Evolutionary conservation across 2,888 invertebrate genomes (phyloP).

Genomic region (Epinotia brunnichana): DNA sequence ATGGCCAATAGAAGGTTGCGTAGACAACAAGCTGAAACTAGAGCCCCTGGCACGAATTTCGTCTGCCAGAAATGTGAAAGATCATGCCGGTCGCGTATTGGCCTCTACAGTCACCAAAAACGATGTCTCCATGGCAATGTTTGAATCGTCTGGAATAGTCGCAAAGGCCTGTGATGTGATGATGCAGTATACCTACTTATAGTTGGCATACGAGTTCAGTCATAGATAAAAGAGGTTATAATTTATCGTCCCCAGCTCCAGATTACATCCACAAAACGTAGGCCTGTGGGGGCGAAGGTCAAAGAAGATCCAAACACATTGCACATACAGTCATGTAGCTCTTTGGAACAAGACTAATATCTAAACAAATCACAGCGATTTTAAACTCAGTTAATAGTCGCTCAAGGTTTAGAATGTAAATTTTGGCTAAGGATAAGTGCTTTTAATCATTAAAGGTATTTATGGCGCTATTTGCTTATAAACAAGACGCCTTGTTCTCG

Average conservation of each 20-base stretch:
- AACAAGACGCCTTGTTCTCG: slow-evolving; percentile 25
- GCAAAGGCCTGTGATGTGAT: too few relatives aligned
- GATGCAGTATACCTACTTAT: neutral
- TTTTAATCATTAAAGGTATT: neutral
- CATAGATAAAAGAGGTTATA: neutral
- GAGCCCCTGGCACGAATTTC: too few relatives aligned
- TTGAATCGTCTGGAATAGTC: too few relatives aligned
- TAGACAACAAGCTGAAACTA: too few relatives aligned
- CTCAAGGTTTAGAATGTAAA: neutral
- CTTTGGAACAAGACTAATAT: slow-evolving; percentile 1
- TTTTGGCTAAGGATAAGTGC: neutral
- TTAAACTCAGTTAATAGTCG: neutral
- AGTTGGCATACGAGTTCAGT: neutral
- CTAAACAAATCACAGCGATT: neutral
- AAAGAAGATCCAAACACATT: slow-evolving; percentile 19
- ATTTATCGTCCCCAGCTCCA: neutral
- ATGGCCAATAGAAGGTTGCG: too few relatives aligned
- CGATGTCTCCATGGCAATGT: too few relatives aligned
- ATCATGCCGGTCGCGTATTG: too few relatives aligned
- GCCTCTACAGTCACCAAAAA: too few relatives aligned
- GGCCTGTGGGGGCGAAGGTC: slow-evolving; percentile 19
- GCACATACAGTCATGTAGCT: slow-evolving; percentile 3
- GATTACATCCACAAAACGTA: slow-evolving; percentile 13
- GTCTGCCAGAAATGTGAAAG: too few relatives aligned
- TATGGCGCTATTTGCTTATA: slow-evolving; percentile 9